Conservation (phyloP, 2,797 vertebrate genomes). For the Rhynchotus rufescens region DNA sequence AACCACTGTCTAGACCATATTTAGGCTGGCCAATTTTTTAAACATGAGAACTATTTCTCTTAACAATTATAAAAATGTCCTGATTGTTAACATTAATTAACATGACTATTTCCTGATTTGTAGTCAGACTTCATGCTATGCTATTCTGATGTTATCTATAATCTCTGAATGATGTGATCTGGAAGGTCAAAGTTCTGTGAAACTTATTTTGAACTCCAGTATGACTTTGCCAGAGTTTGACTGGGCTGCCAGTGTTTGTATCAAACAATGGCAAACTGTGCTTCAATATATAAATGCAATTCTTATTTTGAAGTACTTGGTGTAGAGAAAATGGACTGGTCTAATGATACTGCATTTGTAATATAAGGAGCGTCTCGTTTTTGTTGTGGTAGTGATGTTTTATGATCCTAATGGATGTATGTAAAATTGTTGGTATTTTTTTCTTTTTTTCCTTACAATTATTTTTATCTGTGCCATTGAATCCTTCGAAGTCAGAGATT, state of each 20-base stretch:
- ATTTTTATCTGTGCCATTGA: not conserved
- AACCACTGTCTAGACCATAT: not conserved
- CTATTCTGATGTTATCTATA: not conserved
- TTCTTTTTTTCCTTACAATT: not conserved
- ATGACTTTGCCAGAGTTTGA: not conserved
- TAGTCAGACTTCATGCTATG: not conserved
- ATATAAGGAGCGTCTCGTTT: not conserved
- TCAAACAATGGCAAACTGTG: not conserved
- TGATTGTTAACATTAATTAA: not conserved
- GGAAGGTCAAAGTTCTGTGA: not conserved
- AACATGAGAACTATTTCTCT: not conserved
- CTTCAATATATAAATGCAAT: not conserved
- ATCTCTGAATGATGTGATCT: not conserved
- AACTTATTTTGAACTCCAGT: not conserved
- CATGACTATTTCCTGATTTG: too few species aligned
- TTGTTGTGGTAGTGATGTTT: not conserved
- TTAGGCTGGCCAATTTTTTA: not conserved
- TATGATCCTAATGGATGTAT: not conserved
- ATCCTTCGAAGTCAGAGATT: not conserved
- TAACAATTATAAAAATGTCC: not conserved
- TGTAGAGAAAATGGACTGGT: not conserved
- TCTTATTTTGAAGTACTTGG: not conserved
- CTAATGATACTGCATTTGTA: slow-evolving; percentile 27
- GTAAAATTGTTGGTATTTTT: not conserved
- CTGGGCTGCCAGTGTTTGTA: not conserved